Evolutionary conservation across 2,888 invertebrate species (phyloP).

Genomic region (Drosophila lacicola): DNA sequence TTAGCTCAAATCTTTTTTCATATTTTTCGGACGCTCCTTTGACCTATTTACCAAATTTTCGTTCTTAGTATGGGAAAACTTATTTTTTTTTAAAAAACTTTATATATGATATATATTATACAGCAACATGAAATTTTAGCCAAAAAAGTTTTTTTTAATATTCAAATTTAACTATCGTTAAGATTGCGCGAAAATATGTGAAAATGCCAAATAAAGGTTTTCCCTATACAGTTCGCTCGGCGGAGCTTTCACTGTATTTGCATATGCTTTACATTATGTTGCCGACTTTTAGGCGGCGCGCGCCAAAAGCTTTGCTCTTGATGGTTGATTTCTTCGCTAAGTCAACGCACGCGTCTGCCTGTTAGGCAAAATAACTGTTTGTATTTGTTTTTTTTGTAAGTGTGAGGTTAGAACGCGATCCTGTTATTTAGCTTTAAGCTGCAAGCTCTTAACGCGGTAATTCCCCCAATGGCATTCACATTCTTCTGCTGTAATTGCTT

Average conservation of each 20-base stretch:
- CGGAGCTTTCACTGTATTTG: conserved; percentile 31
- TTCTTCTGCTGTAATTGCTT: conserved; percentile 25
- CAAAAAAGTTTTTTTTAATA: too few relatives aligned
- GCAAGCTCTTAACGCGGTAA: not conserved
- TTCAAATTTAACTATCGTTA: too few relatives aligned
- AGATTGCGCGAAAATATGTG: too few relatives aligned
- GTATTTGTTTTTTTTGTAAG: not conserved
- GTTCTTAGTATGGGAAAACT: not conserved
- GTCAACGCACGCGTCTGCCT: not conserved
- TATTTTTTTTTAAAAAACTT: too few relatives aligned
- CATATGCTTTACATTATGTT: not conserved
- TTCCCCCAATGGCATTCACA: conserved; percentile 18
- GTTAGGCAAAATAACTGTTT: conserved; percentile 2
- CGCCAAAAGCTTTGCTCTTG: conserved; percentile 2
- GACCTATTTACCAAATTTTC: not conserved
- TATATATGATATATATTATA: too few relatives aligned
- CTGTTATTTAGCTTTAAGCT: not conserved
- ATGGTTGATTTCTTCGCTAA: conserved; percentile 32
- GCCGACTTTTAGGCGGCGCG: conserved; percentile 39
- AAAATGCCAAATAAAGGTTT: too few relatives aligned
- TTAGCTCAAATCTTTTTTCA: conserved; percentile 6
- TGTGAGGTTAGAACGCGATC: conserved; percentile 13
- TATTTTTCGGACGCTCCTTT: conserved; percentile 1
- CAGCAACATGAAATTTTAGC: too few relatives aligned
- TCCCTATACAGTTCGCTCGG: not conserved